Evolutionary conservation across 2,113 vertebrate species (phyloP), one percentile per base, ranked within the genome.

Genomic region (Amphilophus citrinellus): DNA sequence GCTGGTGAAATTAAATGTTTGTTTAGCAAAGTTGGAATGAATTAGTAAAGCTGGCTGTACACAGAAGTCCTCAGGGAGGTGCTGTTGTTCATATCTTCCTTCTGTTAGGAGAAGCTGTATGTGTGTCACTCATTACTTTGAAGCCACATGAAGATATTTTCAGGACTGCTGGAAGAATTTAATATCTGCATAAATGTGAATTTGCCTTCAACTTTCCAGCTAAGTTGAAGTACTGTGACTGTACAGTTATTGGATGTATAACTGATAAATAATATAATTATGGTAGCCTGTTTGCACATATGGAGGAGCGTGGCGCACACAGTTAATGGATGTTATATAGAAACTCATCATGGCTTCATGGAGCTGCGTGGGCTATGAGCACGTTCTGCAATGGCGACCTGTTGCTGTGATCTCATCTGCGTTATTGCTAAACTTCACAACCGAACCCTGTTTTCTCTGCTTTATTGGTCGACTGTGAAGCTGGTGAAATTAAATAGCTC

Each of bases 11-110:
- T 89, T 10, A 80, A 88, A 87, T 81, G 84, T 91, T 89, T 85
- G 80, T 91, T 87, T 50, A 68, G 76, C 82, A 89, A 73, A 73
- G 68, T 35, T 53, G 68, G 68, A 91, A 85, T 88, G 63, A 90
- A 91, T 93, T 86, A 87, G 84, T 61, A 59, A 89, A 87, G 58
- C 68, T 65, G 84, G 84, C 63, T 83, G 85, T 87, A 76, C 82
- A 71, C 68, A 24, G 24, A 17, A 7, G 56, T 87, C 85, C 79
- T 91, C 44, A 14, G 88, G 89, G 89, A 90, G 87, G 80, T 35
- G 62, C 86, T 82, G 79, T 80, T 75, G 39, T 58, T 91, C 59
- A 6, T n/a, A 22, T 59, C 60, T 30, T 44, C 44, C 53, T 3
- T 71, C 76, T 82, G 47, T 79, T 62, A n/a, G 53, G 13, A 32